Percentiles rank a stretch among this genome's conserved stretches.
These are phyloP conservation scores for Netelia inedita DNA, from an alignment of 2,888 invertebrate genomes.

Conservation along the genomic window DNA sequence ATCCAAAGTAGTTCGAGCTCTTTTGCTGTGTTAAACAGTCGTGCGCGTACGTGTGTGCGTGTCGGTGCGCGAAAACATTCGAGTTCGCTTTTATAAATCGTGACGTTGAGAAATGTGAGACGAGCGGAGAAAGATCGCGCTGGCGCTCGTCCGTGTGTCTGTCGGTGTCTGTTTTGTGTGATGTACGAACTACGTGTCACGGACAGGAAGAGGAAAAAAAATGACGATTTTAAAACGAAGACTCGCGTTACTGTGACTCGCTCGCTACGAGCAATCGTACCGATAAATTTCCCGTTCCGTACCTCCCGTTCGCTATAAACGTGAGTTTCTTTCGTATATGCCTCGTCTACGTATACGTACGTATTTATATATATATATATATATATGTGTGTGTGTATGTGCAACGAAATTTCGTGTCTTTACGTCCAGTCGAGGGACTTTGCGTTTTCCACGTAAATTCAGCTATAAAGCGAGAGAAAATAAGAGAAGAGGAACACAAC, in stretches of 20 bases:
- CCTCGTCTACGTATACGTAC: background rate
- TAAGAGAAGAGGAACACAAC: background rate
- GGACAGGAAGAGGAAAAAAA: slow-evolving; percentile 40
- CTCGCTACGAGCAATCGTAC: slow-evolving; percentile 1
- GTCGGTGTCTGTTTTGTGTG: background rate
- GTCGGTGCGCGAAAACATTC: slow-evolving; percentile 41
- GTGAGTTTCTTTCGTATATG: background rate
- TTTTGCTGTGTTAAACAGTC: background rate
- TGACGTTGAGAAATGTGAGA: slow-evolving; percentile 59
- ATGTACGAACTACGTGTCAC: slow-evolving; percentile 33
- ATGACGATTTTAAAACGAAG: slow-evolving; percentile 23
- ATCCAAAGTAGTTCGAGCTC: slow-evolving; percentile 8
- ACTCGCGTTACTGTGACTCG: background rate
- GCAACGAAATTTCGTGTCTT: slow-evolving; percentile 1
- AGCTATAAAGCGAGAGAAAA: background rate
- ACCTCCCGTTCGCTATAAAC: background rate
- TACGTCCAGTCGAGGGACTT: background rate
- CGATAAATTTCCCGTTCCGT: slow-evolving; percentile 20
- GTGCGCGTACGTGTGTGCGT: background rate
- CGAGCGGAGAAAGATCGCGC: slow-evolving; percentile 53
- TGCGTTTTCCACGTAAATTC: background rate
- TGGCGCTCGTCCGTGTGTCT: slow-evolving; percentile 5
- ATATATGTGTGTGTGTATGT: background rate
- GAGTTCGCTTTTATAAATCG: slow-evolving; percentile 54
- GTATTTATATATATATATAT: background rate